Conservation (phyloP, 1,140 invertebrate genomes). For the Atopsyche davidsoni region DNA sequence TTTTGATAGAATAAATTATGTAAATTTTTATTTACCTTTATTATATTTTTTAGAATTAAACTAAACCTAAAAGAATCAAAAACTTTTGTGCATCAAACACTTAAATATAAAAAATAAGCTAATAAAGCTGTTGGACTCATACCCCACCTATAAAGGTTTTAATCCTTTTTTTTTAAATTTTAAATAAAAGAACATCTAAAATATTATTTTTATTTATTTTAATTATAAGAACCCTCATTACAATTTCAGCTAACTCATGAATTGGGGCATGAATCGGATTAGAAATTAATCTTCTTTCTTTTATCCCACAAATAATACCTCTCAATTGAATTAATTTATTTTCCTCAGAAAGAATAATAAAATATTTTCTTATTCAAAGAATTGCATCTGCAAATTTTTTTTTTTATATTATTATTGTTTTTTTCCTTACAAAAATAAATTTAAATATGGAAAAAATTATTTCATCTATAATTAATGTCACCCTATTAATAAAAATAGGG, state of each 20-base stretch:
- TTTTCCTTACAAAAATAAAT: too few species aligned
- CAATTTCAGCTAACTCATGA: conserved; percentile 46
- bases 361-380: conserved; percentile 49
- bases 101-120: conserved; percentile 50
- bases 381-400: too few species aligned
- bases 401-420: too few species aligned
- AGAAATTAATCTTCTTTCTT: conserved; percentile 50
- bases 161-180: conserved; percentile 46
- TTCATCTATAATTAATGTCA: too few species aligned
- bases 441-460: too few species aligned
- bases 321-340: conserved; percentile 42
- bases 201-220: conserved; percentile 23
- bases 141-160: conserved; percentile 43
- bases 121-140: conserved; percentile 47
- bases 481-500: conserved; percentile 44
- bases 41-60: conserved; percentile 46
- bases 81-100: too few species aligned
- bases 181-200: conserved; percentile 36
- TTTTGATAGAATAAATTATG: conserved; percentile 50
- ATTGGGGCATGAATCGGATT: conserved; percentile 48
- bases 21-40: too few species aligned
- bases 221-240: conserved; percentile 44
- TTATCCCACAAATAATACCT: conserved; percentile 46
- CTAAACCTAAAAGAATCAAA: conserved; percentile 50
- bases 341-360: conserved; percentile 42